These are phyloP conservation scores for Octopus bimaculoides DNA, from an alignment of 1,140 invertebrate genomes.

Conservation along the genomic window DNA sequence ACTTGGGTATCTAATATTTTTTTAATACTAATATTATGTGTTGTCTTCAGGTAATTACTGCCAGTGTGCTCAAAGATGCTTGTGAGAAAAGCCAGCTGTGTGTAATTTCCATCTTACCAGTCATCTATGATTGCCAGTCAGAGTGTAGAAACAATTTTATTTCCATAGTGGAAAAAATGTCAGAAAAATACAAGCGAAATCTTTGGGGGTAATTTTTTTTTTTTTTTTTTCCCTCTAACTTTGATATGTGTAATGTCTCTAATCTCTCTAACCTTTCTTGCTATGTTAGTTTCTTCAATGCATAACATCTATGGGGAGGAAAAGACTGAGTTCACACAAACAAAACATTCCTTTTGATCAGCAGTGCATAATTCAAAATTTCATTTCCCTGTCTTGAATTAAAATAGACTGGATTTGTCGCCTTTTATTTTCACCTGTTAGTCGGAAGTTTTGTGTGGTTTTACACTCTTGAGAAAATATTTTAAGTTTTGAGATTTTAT, in stretches of 20 bases:
- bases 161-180: constrained; percentile 71
- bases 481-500: too few relatives aligned
- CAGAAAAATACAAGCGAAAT: constrained; percentile 93
- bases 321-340: too few relatives aligned
- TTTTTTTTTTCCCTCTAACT: constrained; percentile 9
- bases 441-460: too few relatives aligned
- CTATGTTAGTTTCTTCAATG: too few relatives aligned
- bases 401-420: too few relatives aligned
- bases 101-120: constrained; percentile 89
- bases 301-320: too few relatives aligned
- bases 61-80: constrained; percentile 68
- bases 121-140: constrained; percentile 96
- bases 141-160: constrained; percentile 91
- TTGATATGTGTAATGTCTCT: not conserved
- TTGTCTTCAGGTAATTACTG: constrained; percentile 57
- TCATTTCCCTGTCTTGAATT: too few relatives aligned
- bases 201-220: constrained; percentile 80
- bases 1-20: too few relatives aligned
- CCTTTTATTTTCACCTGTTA: too few relatives aligned
- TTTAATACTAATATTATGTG: not conserved
- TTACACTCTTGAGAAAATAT: too few relatives aligned
- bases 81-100: constrained; percentile 89
- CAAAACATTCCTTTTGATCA: too few relatives aligned
- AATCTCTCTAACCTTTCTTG: not conserved
- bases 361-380: too few relatives aligned